Conservation (phyloP, 2,797 vertebrate genomes). For the Meda fulgida region DNA sequence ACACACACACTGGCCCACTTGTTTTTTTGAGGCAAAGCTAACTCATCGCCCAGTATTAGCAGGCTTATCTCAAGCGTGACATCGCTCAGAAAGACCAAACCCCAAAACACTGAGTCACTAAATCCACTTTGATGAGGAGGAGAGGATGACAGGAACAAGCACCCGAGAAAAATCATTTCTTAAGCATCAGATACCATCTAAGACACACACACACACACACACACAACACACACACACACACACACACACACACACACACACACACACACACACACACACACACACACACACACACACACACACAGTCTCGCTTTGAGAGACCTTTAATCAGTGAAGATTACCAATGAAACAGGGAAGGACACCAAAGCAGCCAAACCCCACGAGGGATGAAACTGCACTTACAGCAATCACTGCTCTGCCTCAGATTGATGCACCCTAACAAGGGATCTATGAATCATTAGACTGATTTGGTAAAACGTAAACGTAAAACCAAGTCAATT, state of each 20-base stretch:
- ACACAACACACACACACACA: neutral
- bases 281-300: constrained; percentile 9
- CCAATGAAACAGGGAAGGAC: neutral
- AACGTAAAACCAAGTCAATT: constrained; percentile 1
- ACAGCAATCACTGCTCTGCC: neutral
- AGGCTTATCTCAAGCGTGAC: constrained; percentile 32
- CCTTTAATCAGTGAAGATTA: constrained; percentile 41
- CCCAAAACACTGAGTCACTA: constrained; percentile 45
- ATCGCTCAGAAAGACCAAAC: constrained; percentile 18
- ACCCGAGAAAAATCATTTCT: neutral
- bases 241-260: neutral
- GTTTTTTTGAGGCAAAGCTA: neutral
- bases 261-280: neutral
- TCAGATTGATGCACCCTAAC: neutral
- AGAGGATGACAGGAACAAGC: constrained; percentile 21
- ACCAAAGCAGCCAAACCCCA: constrained; percentile 15
- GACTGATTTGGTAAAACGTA: constrained; percentile 7
- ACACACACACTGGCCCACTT: neutral
- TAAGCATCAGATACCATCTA: constrained; percentile 10
- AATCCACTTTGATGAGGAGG: constrained; percentile 37
- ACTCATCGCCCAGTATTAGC: constrained; percentile 9
- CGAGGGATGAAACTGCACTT: neutral
- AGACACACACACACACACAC: neutral
- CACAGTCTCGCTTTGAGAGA: neutral
- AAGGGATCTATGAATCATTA: neutral